These are phyloP conservation scores for Andrena hattorfiana DNA, from an alignment of 2,888 invertebrate species.

Conservation along the genomic window DNA sequence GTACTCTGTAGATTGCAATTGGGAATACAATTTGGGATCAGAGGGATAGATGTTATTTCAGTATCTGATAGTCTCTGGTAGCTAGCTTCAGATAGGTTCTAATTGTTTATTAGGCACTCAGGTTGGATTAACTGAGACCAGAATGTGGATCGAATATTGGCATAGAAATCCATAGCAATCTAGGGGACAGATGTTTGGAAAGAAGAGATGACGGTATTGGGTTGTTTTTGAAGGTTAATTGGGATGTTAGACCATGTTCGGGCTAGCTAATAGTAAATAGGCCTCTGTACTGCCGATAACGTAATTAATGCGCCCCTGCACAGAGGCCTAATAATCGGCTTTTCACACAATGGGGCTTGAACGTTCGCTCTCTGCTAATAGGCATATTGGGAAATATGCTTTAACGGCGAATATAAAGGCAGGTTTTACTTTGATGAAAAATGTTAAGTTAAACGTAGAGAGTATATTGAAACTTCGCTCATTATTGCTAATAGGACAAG, in stretches of 20 bases:
- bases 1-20: background rate
- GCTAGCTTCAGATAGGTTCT: background rate
- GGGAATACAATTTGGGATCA: no score
- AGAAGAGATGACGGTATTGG: background rate
- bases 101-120: background rate
- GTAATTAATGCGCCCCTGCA: conserved; percentile 41
- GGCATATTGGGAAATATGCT: conserved; percentile 14
- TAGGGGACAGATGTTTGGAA: no score
- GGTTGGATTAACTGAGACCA: background rate
- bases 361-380: conserved; percentile 37
- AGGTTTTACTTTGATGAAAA: no score
- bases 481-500: no score
- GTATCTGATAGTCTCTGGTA: background rate
- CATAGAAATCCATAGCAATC: no score
- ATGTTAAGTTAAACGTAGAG: no score
- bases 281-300: conserved; percentile 29
- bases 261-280: conserved; percentile 9
- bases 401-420: no score
- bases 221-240: background rate
- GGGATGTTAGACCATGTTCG: background rate
- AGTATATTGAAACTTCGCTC: no score
- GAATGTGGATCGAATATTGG: background rate
- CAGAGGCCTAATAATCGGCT: conserved; percentile 50
- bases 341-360: conserved; percentile 40
- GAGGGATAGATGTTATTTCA: background rate